Percentiles rank a stretch among this genome's conserved stretches.
Evolutionary conservation across 2,113 vertebrate genomes (phyloP).

Genomic region (Anhinga anhinga): DNA sequence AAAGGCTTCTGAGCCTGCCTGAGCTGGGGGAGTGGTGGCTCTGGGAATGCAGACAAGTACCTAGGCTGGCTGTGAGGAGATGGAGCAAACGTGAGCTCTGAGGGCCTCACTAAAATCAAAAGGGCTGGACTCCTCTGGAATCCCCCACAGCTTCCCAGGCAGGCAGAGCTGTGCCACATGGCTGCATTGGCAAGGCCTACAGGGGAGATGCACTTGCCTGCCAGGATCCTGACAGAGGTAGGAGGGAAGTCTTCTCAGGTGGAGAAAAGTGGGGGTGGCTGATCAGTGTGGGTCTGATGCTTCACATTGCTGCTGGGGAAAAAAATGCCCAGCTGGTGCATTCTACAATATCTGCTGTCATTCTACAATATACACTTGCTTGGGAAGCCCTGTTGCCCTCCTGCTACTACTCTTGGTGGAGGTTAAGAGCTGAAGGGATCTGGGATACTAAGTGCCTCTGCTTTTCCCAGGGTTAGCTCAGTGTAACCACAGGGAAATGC

Average conservation of each 20-base stretch:
- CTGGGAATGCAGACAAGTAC: neutral
- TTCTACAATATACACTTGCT: neutral
- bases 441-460: neutral
- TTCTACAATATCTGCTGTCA: neutral
- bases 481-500: neutral
- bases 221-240: neutral
- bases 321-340: neutral
- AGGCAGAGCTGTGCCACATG: neutral
- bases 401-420: neutral
- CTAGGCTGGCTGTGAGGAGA: neutral
- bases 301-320: neutral
- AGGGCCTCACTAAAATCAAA: neutral
- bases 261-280: neutral
- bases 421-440: neutral
- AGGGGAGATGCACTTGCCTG: neutral
- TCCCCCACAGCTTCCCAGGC: neutral
- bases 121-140: fast-evolving
- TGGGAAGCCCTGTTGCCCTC: neutral
- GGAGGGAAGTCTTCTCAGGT: slow-evolving; percentile 30
- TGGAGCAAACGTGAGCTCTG: neutral
- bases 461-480: neutral
- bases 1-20: neutral
- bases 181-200: neutral
- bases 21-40: neutral
- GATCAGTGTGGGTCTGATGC: neutral